Conservation (phyloP, 2,113 vertebrate species). For the Phainopepla nitens region DNA sequence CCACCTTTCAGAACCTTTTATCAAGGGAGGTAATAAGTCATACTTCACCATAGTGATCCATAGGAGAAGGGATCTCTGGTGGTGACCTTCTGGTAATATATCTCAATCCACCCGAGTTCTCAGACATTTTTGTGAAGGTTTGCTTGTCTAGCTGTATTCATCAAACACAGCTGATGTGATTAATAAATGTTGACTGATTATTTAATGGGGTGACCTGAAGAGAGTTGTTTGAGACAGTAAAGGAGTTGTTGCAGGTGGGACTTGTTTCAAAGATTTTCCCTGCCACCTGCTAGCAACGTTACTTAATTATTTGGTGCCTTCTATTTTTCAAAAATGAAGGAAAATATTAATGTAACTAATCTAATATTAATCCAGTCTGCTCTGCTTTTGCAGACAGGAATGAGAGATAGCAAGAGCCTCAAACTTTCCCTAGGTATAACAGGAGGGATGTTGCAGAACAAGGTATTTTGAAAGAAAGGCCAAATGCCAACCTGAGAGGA, state of each 20-base stretch:
- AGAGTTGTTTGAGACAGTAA: not conserved
- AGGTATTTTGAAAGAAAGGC: not conserved
- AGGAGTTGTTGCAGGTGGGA: not conserved
- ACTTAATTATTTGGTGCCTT: not conserved
- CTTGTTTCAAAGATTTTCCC: not conserved
- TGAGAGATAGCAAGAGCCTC: not conserved
- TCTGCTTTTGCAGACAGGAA: not conserved
- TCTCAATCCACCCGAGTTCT: not conserved
- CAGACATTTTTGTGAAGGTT: not conserved
- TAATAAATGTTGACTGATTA: not conserved
- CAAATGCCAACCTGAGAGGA: not conserved
- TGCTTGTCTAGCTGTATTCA: not conserved
- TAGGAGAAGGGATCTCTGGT: not conserved
- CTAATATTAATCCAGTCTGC: not conserved
- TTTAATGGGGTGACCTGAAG: not conserved
- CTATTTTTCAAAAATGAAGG: not conserved
- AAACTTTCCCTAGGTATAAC: not conserved
- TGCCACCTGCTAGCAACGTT: not conserved
- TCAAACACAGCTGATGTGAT: not conserved
- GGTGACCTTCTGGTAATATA: fast-evolving
- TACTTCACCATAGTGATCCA: not conserved
- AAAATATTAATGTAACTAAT: not conserved
- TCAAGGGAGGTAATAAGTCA: not conserved
- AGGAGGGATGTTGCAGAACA: not conserved
- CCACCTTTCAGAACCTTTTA: not conserved